A percentile compares a stretch with the other conserved stretches of the same genome.
Conservation (phyloP, 2,797 vertebrate species). For the Buphagus erythrorhynchus region DNA sequence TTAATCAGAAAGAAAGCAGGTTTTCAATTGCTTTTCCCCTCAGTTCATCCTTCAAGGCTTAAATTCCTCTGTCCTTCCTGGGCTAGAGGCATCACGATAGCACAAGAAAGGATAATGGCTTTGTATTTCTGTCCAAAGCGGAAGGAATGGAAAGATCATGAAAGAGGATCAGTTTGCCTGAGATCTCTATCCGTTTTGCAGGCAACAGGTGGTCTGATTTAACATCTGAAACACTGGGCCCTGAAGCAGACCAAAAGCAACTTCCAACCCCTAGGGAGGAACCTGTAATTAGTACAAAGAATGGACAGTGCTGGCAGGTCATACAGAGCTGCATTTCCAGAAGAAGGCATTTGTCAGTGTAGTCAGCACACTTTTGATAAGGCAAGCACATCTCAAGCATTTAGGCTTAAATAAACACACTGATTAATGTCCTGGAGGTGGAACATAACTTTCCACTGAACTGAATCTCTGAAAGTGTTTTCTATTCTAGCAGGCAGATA, state of each 20-base stretch:
- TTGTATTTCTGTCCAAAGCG: background rate
- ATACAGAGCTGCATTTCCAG: background rate
- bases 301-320: slow-evolving; percentile 13
- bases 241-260: slow-evolving; percentile 4
- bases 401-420: slow-evolving; percentile 8
- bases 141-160: slow-evolving; percentile 12
- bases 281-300: background rate
- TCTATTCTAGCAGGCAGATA: background rate
- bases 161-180: slow-evolving; percentile 26
- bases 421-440: slow-evolving; percentile 18
- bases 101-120: background rate
- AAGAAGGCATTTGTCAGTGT: background rate
- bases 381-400: background rate
- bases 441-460: background rate
- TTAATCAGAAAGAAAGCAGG: background rate
- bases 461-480: background rate
- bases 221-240: background rate
- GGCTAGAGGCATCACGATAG: background rate
- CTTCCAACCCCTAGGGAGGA: background rate
- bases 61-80: background rate
- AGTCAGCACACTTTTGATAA: slow-evolving; percentile 33
- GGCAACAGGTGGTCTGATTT: slow-evolving; percentile 46
- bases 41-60: background rate
- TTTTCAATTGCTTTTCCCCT: background rate
- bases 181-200: slow-evolving; percentile 32